Percentiles rank a stretch among this genome's conserved stretches.
phyloP scores from a whole-genome alignment of 2,113 vertebrate genomes.

The Bufo bufo region DNA sequence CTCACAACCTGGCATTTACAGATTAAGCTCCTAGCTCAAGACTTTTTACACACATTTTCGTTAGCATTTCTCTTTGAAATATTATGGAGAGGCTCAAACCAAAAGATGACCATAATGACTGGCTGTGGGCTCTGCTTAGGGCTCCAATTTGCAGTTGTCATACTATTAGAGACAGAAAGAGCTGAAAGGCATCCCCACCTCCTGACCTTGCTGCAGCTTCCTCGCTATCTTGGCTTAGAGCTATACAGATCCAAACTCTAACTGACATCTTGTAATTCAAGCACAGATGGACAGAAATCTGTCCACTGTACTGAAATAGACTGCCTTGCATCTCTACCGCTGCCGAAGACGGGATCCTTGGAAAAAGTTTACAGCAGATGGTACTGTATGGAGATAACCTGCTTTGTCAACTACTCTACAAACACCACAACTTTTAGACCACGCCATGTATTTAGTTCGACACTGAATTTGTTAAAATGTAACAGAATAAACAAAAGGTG shows the following conservation, averaged over 20 bases:
- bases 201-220: slow-evolving; percentile 74
- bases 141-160: slow-evolving; percentile 70
- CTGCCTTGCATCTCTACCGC: slow-evolving; percentile 68
- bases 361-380: slow-evolving; percentile 79
- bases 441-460: not conserved
- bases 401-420: not conserved
- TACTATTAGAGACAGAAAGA: slow-evolving; percentile 69
- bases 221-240: slow-evolving; percentile 70
- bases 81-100: slow-evolving; percentile 62
- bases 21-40: slow-evolving; percentile 59
- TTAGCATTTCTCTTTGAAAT: slow-evolving; percentile 65
- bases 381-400: slow-evolving; percentile 63
- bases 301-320: slow-evolving; percentile 73
- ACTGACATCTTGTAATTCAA: slow-evolving; percentile 72
- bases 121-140: slow-evolving; percentile 64
- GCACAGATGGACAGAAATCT: slow-evolving; percentile 88
- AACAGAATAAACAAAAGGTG: not conserved
- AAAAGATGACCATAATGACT: slow-evolving; percentile 65
- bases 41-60: slow-evolving; percentile 61
- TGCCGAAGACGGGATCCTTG: slow-evolving; percentile 76
- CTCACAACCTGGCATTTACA: slow-evolving; percentile 57
- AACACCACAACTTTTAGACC: not conserved
- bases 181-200: slow-evolving; percentile 73
- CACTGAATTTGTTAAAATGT: not conserved
- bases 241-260: slow-evolving; percentile 73